Base-by-base conservation (phyloP, 2,888 invertebrate genomes). In the Aquatica leii region DNA sequence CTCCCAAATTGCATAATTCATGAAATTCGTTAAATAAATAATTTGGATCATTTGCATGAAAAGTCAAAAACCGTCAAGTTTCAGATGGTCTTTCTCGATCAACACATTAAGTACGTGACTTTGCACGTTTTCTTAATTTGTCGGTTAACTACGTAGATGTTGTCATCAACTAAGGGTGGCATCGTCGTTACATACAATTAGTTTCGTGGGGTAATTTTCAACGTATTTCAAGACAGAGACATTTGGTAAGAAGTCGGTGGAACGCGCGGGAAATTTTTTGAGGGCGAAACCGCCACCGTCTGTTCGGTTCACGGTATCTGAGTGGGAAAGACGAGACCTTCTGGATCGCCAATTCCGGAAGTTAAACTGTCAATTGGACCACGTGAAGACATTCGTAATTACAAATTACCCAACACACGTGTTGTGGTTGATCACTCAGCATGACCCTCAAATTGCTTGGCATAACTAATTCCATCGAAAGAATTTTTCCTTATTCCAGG, bases 251-350 rank as follows among this genome's bases (percentile, higher is more conserved):
- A 63, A 59, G 24, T 37, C 21, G 49, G 52, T 55, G 60, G 56
- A 64, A 64, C 60, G 54, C 40, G 65, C 61, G 65, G 65, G 65
- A 65, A 65, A 52, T 17, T 63, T 63, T 63, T 59, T 40, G 18
- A 43, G 49, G 21, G 20, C 37, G 35, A 58, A 63, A 59, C 43
- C 43, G 50, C 63, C 63, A 63, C 66, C 63, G 66, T 65, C 46
- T 66, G 66, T 63, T 55, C 35, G 49, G 21, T 66, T 63, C 60
- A 66, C 66, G 63, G 63, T 66, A 15, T 46, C 48, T 66, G 31
- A 59, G 52, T 66, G 66, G 58, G 66, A 66, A 66, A 60, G 43
- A 56, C n/a, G 51, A 50, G 20, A 54, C 54, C 43, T 53, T 43
- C 58, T 41, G 59, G 59, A 54, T 53, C 34, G 5, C 56, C 41